Evolutionary conservation across 2,113 vertebrate genomes (phyloP).

Genomic region (Eublepharis macularius): DNA sequence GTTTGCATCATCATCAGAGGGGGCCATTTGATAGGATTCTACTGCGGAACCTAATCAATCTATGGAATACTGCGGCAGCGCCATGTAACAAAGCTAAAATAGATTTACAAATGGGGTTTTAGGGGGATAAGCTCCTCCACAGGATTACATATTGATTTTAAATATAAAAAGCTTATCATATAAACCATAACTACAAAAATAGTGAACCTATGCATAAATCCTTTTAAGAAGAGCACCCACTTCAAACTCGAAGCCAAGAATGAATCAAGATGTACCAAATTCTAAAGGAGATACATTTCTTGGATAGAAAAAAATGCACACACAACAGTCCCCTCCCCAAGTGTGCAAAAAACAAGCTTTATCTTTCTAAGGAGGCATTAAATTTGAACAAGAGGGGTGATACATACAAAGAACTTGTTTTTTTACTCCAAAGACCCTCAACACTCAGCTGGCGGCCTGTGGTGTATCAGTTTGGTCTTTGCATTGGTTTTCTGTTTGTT

Average conservation of each 20-base stretch:
- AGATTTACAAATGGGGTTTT: slow-evolving; percentile 99
- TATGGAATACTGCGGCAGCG: slow-evolving; percentile 90
- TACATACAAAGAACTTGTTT: slow-evolving; percentile 45
- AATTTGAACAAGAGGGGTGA: slow-evolving; percentile 53
- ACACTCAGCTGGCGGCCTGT: slow-evolving; percentile 20
- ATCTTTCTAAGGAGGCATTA: slow-evolving; percentile 75
- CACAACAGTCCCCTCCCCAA: slow-evolving; percentile 66
- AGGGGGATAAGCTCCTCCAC: slow-evolving; percentile 99
- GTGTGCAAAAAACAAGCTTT: slow-evolving; percentile 75
- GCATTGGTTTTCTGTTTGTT: fast-evolving
- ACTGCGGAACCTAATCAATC: slow-evolving; percentile 98
- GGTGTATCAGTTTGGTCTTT: not conserved
- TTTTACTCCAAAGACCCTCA: slow-evolving; percentile 48
- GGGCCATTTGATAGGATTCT: slow-evolving; percentile 95
- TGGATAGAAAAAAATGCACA: slow-evolving; percentile 81
- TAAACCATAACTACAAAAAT: slow-evolving; percentile 97
- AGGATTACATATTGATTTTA: slow-evolving; percentile 99
- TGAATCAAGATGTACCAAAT: slow-evolving; percentile 88
- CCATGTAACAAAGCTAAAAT: slow-evolving; percentile 99
- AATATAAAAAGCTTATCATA: slow-evolving; percentile 99
- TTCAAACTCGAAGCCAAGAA: slow-evolving; percentile 87
- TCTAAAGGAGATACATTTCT: slow-evolving; percentile 89
- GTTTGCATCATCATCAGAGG: slow-evolving; percentile 97
- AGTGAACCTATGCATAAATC: slow-evolving; percentile 98
- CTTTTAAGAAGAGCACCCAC: slow-evolving; percentile 93